Evolutionary conservation across 2,888 invertebrate species (phyloP), one percentile per base, ranked within the genome.

Genomic region (Leptogaster cylindrica): DNA sequence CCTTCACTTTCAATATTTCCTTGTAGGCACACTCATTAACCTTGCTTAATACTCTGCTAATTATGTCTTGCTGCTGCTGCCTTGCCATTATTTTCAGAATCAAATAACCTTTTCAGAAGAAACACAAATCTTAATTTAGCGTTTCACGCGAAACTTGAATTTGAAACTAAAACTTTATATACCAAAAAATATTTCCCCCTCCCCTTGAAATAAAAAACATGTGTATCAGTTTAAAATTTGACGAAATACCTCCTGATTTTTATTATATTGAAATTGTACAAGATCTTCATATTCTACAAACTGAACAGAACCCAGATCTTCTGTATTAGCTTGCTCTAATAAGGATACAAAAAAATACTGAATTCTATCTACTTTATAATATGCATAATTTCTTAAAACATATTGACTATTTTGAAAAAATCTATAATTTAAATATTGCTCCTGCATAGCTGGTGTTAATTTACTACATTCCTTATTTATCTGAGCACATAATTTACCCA

Each of bases 161-260:
- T 31, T 31, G 8, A 7, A 41, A 41, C n/a, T 8, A 41, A 16
- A 7, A 41, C 2, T 12, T 41, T 41, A 41, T 41, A 41, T 41
- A 41, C 16, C n/a, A n/a, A 41, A 41, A 16, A 41, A 41, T 41
- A 16, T 41, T 41, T 41, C 41, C 41, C 44, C 41, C 41, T 16
- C n/a, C 41, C 41, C 41, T 41, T 41, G 18, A 41, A 41, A 41
- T 16, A 16, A 41, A 41, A 41, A 41, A 41, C 6, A 31, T 8
- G 8, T 31, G 31, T 7, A 12, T 14, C 41, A 41, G 18, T 41
- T 41, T 41, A 16, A 39, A 39, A 39, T 39, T 7, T n/a, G 12
- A 14, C 12, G 16, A 39, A n/a, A n/a, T n/a, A n/a, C n/a, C n/a
- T n/a, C n/a, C n/a, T n/a, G n/a, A n/a, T n/a, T n/a, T n/a, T n/a